These are phyloP conservation scores for Epinephelus coioides DNA, from an alignment of 2,797 vertebrate species.

Conservation along the genomic window DNA sequence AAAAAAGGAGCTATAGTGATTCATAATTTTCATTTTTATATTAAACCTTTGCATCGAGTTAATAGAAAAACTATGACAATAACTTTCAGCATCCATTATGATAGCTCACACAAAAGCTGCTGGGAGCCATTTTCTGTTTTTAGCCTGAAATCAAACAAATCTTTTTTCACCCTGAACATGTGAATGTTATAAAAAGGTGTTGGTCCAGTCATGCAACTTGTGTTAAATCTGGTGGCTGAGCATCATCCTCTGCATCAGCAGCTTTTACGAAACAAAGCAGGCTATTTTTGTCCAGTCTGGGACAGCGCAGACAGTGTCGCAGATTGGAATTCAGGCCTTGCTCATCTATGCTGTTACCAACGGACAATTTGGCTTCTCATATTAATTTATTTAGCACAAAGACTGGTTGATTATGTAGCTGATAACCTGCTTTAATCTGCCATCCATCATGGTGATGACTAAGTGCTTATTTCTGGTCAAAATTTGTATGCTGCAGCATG, in stretches of 20 bases:
- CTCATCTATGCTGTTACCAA: background rate
- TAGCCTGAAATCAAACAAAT: background rate
- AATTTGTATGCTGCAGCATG: background rate
- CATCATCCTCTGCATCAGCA: background rate
- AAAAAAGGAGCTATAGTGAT: no score
- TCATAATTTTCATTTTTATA: background rate
- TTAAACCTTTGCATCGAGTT: background rate
- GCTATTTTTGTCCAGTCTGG: slow-evolving; percentile 2
- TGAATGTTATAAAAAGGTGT: background rate
- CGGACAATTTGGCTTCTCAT: background rate
- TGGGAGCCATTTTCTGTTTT: slow-evolving; percentile 4
- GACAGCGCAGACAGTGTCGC: background rate
- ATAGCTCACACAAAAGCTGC: background rate
- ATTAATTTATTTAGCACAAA: slow-evolving; percentile 2
- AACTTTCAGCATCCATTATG: background rate
- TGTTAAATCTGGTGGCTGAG: background rate
- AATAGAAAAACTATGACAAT: background rate
- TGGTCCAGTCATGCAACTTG: background rate
- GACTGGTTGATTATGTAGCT: slow-evolving; percentile 11
- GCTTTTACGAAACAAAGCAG: background rate
- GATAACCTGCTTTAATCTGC: background rate
- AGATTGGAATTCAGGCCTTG: slow-evolving; percentile 2
- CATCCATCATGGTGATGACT: background rate
- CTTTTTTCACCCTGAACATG: background rate
- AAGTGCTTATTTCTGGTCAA: background rate